phyloP scores from a whole-genome alignment of 2,797 vertebrate genomes.

The Enteromius argenteus region DNA sequence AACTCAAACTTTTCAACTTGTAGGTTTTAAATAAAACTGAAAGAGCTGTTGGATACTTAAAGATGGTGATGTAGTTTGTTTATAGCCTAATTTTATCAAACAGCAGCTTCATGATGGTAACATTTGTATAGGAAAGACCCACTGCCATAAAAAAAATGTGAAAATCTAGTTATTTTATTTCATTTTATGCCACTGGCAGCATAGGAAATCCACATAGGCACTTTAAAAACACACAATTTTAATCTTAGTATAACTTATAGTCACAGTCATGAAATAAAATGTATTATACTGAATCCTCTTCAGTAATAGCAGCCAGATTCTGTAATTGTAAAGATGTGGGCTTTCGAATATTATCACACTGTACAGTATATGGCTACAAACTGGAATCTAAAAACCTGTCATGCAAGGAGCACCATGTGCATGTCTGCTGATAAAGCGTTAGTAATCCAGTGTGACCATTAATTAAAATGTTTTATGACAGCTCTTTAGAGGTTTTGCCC shows the following conservation, averaged over 20 bases:
- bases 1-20: neutral
- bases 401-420: neutral
- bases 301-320: neutral
- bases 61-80: neutral
- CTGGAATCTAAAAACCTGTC: conserved; percentile 1
- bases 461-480: conserved; percentile 24
- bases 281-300: neutral
- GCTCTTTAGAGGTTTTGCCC: conserved; percentile 2
- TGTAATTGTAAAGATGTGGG: neutral
- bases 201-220: neutral
- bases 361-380: conserved; percentile 1
- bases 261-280: neutral
- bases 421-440: conserved; percentile 24
- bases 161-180: neutral
- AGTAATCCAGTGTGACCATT: conserved; percentile 22
- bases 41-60: neutral
- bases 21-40: neutral
- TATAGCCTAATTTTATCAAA: neutral
- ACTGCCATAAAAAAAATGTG: neutral
- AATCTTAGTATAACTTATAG: neutral
- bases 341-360: neutral
- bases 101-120: neutral
- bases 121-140: neutral
- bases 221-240: neutral
- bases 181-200: neutral